Evolutionary conservation across 2,888 invertebrate genomes (phyloP).

Genomic region (Strigamia maritima): DNA sequence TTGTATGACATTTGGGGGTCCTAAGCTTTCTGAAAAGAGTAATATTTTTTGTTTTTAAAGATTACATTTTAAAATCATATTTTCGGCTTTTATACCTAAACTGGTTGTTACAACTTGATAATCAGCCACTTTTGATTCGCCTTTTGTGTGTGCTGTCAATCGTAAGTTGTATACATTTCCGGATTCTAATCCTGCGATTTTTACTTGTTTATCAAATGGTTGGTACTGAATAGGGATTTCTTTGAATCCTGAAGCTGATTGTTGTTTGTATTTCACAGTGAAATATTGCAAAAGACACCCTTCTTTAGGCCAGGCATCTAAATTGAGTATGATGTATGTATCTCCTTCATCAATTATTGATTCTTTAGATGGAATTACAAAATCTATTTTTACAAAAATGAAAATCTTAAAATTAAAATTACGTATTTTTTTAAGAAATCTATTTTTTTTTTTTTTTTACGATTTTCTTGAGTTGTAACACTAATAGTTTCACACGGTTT

Average conservation of each 20-base stretch:
- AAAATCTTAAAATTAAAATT: not conserved
- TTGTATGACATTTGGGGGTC: not conserved
- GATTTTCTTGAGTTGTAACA: constrained; percentile 11
- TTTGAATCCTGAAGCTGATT: not conserved
- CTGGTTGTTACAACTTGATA: constrained; percentile 5
- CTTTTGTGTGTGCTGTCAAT: constrained; percentile 14
- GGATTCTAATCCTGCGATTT: constrained; percentile 29
- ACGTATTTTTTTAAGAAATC: no score
- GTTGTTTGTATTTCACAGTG: constrained; percentile 8
- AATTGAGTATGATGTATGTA: constrained; percentile 23
- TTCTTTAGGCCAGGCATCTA: constrained; percentile 26
- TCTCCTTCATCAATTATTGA: constrained; percentile 26
- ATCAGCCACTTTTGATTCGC: constrained; percentile 9
- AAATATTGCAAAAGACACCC: constrained; percentile 27
- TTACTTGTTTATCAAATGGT: constrained; percentile 11
- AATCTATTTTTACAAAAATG: constrained; percentile 1
- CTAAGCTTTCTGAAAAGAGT: not conserved
- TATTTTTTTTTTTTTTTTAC: no score
- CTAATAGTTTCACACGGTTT: not conserved
- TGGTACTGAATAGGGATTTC: not conserved
- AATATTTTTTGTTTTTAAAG: not conserved
- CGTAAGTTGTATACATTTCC: constrained; percentile 12
- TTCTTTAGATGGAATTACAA: constrained; percentile 18
- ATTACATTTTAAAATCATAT: not conserved
- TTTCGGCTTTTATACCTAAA: not conserved